Evolutionary conservation across 2,888 invertebrate genomes (phyloP).

Genomic region (Leptinotarsa rubiginosa): DNA sequence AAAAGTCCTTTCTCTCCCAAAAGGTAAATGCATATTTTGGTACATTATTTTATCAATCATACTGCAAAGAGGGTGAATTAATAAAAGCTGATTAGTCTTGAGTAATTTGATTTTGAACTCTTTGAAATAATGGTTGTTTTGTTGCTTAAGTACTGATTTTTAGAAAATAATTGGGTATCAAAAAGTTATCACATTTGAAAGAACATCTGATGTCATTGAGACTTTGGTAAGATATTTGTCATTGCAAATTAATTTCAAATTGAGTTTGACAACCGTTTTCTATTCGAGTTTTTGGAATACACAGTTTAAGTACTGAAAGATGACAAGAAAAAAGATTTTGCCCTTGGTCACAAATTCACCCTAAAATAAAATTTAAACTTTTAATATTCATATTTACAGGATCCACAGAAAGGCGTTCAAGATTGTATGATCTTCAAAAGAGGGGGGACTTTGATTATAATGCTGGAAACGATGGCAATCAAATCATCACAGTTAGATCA

Average conservation of each 20-base stretch:
- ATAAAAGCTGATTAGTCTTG: not conserved
- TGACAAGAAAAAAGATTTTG: not conserved
- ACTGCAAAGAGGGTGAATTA: not conserved
- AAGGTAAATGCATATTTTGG: not conserved
- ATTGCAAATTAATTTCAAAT: not conserved
- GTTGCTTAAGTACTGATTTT: not conserved
- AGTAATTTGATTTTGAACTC: conserved; percentile 2
- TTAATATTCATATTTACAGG: conserved; percentile 4
- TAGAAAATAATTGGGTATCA: not conserved
- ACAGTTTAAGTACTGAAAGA: not conserved
- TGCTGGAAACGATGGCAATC: conserved; percentile 6
- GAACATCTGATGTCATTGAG: not conserved
- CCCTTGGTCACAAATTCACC: not conserved
- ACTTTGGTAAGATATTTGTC: not conserved
- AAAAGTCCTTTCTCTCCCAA: conserved; percentile 2
- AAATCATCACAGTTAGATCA: conserved; percentile 13
- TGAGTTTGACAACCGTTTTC: not conserved
- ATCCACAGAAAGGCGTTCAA: conserved; percentile 14
- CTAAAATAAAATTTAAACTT: not conserved
- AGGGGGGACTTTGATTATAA: conserved; percentile 1
- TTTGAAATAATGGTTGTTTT: not conserved
- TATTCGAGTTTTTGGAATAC: not conserved
- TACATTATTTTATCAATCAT: not conserved
- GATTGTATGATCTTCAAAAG: conserved; percentile 12
- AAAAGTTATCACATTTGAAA: conserved; percentile 6